phyloP scores from a whole-genome alignment of 1,140 invertebrate genomes.

The Lordiphosa collinella region DNA sequence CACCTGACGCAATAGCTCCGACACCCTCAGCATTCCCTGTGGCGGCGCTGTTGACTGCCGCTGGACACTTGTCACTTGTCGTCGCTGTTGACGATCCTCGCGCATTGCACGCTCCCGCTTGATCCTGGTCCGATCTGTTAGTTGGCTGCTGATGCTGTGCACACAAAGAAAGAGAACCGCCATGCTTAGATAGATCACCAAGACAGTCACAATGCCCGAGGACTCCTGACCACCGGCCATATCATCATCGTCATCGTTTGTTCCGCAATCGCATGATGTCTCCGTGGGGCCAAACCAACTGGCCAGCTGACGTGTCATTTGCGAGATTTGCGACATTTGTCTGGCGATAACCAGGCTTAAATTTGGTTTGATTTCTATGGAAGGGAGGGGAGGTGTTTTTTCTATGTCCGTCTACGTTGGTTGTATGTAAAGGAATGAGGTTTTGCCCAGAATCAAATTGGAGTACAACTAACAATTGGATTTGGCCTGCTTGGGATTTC shows the following conservation, averaged over 20 bases:
- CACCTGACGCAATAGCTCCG: neutral
- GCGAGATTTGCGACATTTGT: slow-evolving; percentile 17
- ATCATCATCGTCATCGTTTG: slow-evolving; percentile 6
- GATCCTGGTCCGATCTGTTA: neutral
- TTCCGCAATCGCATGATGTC: neutral
- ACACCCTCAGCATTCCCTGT: too few relatives aligned
- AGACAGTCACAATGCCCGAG: slow-evolving; percentile 32
- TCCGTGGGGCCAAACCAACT: neutral
- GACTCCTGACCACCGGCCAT: slow-evolving; percentile 17
- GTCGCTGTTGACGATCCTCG: neutral
- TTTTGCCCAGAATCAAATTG: too few relatives aligned
- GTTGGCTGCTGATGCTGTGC: neutral
- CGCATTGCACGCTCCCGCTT: neutral
- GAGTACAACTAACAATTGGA: neutral
- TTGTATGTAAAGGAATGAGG: too few relatives aligned
- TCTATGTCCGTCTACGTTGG: too few relatives aligned
- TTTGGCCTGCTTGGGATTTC: neutral
- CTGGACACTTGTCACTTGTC: neutral
- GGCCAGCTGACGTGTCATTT: slow-evolving; percentile 14
- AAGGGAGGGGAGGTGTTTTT: too few relatives aligned
- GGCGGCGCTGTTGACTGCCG: neutral
- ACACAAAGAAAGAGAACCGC: slow-evolving; percentile 11
- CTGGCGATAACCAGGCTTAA: too few relatives aligned
- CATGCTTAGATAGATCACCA: slow-evolving; percentile 25
- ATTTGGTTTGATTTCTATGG: too few relatives aligned